Evolutionary conservation across 2,888 invertebrate species (phyloP).

Genomic region (Onthophagus sagittarius): DNA sequence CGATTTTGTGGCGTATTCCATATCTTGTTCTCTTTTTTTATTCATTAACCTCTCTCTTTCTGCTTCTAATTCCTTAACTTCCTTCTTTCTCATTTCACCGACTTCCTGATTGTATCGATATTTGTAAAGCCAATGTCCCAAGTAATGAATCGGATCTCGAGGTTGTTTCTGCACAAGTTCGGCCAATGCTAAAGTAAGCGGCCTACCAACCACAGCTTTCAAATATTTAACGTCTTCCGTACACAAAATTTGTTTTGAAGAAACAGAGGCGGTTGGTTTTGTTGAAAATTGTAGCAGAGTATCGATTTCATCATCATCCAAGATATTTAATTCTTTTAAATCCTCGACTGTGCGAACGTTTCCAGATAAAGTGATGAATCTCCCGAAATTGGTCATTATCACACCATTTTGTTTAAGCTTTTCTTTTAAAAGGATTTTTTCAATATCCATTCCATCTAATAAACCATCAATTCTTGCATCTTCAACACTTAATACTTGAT

Average conservation of each 20-base stretch:
- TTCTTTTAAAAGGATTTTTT: slow-evolving; percentile 22
- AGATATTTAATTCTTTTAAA: slow-evolving; percentile 37
- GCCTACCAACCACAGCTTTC: slow-evolving; percentile 42
- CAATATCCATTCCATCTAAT: background rate
- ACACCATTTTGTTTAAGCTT: slow-evolving; percentile 36
- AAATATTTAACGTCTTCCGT: slow-evolving; percentile 43
- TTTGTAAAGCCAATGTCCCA: slow-evolving; percentile 51
- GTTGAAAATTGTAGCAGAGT: background rate
- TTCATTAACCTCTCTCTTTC: background rate
- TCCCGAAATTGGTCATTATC: slow-evolving; percentile 38
- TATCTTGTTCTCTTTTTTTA: slow-evolving; percentile 29
- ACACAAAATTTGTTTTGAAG: background rate
- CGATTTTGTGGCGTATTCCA: slow-evolving; percentile 42
- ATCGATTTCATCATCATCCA: slow-evolving; percentile 30
- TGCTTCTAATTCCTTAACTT: slow-evolving; percentile 37
- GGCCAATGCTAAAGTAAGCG: slow-evolving; percentile 47
- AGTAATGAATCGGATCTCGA: slow-evolving; percentile 49
- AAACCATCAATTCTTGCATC: background rate
- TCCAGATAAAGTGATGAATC: slow-evolving; percentile 38
- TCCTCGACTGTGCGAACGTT: slow-evolving; percentile 37
- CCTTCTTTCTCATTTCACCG: slow-evolving; percentile 36
- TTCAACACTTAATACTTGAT: background rate
- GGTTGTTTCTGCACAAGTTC: slow-evolving; percentile 50
- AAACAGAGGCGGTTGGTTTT: background rate
- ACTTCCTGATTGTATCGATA: slow-evolving; percentile 49